Evolutionary conservation across 2,113 vertebrate genomes (phyloP).

Genomic region (Cavia porcellus): DNA sequence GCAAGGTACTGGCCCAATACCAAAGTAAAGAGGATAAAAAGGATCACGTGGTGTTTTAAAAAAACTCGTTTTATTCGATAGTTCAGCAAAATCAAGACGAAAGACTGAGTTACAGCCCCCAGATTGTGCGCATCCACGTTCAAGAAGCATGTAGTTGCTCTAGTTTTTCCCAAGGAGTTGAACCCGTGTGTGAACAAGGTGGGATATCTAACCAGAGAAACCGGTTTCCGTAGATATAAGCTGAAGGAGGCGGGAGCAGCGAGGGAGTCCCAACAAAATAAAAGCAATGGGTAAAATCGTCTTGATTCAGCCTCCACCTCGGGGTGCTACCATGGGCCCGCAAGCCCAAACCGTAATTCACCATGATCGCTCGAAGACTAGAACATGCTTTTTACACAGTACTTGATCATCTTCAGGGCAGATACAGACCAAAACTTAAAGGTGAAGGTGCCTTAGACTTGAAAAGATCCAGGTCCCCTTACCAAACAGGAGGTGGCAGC

Average conservation of each 20-base stretch:
- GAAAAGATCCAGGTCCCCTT: not conserved
- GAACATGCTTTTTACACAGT: not conserved
- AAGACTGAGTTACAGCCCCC: not conserved
- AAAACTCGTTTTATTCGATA: not conserved
- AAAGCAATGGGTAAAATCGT: not conserved
- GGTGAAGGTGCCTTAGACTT: not conserved
- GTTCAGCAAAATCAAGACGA: not conserved
- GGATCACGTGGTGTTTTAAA: not conserved
- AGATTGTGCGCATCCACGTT: not conserved
- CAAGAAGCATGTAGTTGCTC: not conserved
- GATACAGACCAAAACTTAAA: not conserved
- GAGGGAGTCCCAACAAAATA: not conserved
- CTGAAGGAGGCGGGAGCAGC: not conserved
- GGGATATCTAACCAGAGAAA: slow-evolving; percentile 35
- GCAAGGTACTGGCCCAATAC: not conserved
- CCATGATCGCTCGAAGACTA: not conserved
- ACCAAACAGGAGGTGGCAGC: not conserved
- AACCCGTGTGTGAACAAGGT: not conserved
- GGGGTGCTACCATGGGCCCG: not conserved
- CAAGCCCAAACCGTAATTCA: not conserved
- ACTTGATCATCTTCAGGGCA: not conserved
- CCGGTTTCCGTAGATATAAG: not conserved
- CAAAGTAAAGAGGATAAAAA: not conserved
- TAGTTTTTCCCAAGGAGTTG: not conserved
- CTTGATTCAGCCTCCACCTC: not conserved